Conservation (phyloP, 2,888 invertebrate species). For the Carterocephalus palaemon region DNA sequence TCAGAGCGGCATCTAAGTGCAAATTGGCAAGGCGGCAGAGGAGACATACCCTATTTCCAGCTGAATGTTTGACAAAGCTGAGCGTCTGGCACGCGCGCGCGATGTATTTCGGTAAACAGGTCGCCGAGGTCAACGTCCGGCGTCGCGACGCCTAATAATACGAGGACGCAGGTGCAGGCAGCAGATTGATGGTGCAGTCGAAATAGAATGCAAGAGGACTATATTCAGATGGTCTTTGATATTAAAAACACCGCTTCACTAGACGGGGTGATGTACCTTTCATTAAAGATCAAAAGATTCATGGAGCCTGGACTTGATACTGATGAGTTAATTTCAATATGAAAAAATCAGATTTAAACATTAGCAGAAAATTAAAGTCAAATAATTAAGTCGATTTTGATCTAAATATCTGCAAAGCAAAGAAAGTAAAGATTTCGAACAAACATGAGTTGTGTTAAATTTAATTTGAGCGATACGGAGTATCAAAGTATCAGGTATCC, state of each 20-base stretch:
- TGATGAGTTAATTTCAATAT: too few relatives aligned
- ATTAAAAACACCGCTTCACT: constrained; percentile 22
- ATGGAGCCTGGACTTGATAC: too few relatives aligned
- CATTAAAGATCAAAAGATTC: too few relatives aligned
- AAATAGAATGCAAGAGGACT: constrained; percentile 32
- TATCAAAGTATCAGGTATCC: constrained; percentile 14
- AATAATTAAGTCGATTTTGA: too few relatives aligned
- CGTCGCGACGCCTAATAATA: constrained; percentile 72
- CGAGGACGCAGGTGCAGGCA: constrained; percentile 64
- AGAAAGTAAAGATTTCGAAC: too few relatives aligned
- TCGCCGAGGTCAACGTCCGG: constrained; percentile 68
- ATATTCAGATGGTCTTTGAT: constrained; percentile 24
- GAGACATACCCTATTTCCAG: constrained; percentile 17
- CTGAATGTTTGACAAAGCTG: constrained; percentile 17
- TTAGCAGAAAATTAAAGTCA: too few relatives aligned
- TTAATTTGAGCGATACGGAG: too few relatives aligned
- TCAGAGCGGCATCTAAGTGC: too few relatives aligned
- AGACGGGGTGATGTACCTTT: too few relatives aligned
- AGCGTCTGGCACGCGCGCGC: constrained; percentile 33
- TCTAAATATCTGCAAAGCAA: too few relatives aligned
- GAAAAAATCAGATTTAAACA: too few relatives aligned
- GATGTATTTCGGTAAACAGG: constrained; percentile 74
- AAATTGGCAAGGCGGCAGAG: constrained; percentile 15
- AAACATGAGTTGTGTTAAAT: too few relatives aligned
- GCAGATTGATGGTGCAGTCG: constrained; percentile 31